These are phyloP conservation scores for Philotrypesis tridentata DNA, from an alignment of 1,140 invertebrate genomes.

Conservation along the genomic window DNA sequence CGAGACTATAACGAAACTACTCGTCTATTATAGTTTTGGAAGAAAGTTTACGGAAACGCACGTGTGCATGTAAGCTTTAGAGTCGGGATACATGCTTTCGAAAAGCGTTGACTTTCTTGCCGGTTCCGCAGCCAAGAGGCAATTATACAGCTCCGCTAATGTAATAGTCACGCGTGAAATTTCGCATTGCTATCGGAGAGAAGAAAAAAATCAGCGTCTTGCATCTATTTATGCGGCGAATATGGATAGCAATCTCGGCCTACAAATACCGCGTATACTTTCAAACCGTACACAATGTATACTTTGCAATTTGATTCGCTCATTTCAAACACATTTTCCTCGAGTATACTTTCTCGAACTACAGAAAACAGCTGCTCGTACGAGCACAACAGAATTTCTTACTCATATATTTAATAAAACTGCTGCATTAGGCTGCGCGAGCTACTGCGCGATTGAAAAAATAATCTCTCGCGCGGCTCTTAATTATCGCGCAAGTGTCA, in stretches of 20 bases:
- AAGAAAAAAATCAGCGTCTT: background rate
- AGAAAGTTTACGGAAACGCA: background rate
- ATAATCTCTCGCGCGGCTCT: no score
- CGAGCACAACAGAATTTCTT: background rate
- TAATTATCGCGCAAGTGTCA: conserved; percentile 8
- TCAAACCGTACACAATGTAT: background rate
- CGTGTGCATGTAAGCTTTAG: no score
- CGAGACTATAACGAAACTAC: no score
- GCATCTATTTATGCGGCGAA: background rate
- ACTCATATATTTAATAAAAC: background rate
- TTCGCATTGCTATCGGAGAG: background rate
- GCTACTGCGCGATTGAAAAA: no score
- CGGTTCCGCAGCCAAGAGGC: background rate
- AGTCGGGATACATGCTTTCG: no score
- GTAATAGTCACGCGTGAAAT: background rate
- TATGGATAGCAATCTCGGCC: background rate
- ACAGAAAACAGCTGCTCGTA: background rate
- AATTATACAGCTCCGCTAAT: background rate
- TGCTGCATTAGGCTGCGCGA: no score
- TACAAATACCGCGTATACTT: no score
- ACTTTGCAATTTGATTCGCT: conserved; percentile 9
- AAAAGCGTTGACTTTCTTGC: background rate
- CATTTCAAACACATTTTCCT: conserved; percentile 18
- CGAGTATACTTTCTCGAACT: background rate
- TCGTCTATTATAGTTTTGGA: background rate